These are phyloP conservation scores for Andrena flavipes DNA, from an alignment of 2,888 invertebrate species.

Conservation along the genomic window DNA sequence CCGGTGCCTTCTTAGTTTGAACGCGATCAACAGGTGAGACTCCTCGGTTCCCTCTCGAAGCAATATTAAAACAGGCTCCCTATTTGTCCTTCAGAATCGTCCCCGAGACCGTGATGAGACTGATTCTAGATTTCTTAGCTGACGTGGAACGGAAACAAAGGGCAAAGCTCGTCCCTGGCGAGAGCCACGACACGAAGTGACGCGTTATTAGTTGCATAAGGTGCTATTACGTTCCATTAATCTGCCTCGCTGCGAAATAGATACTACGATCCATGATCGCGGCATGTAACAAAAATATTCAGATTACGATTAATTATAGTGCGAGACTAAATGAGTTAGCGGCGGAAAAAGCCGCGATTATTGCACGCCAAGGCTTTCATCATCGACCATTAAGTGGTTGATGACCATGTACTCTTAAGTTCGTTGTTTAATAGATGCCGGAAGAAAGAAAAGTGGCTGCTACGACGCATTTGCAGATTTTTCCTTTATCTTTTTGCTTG, in stretches of 20 bases:
- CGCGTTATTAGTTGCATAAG: too few species aligned
- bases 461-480: neutral
- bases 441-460: neutral
- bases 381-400: too few species aligned
- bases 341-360: too few species aligned
- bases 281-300: neutral
- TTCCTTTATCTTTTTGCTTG: neutral
- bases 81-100: conserved; percentile 64
- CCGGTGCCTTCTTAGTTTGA: conserved; percentile 73
- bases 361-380: too few species aligned
- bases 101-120: conserved; percentile 71
- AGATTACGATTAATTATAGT: neutral
- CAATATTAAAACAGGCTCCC: neutral
- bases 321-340: neutral
- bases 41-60: neutral
- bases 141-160: conserved; percentile 51
- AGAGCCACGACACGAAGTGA: neutral
- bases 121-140: conserved; percentile 74
- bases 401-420: too few species aligned
- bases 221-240: too few species aligned
- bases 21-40: conserved; percentile 74
- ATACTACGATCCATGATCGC: too few species aligned
- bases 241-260: too few species aligned
- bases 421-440: neutral
- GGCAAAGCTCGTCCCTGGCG: neutral